phyloP scores from a whole-genome alignment of 37 sponge, comb jelly and placozoan genomes.

The Cladorhizidae sp. region DNA sequence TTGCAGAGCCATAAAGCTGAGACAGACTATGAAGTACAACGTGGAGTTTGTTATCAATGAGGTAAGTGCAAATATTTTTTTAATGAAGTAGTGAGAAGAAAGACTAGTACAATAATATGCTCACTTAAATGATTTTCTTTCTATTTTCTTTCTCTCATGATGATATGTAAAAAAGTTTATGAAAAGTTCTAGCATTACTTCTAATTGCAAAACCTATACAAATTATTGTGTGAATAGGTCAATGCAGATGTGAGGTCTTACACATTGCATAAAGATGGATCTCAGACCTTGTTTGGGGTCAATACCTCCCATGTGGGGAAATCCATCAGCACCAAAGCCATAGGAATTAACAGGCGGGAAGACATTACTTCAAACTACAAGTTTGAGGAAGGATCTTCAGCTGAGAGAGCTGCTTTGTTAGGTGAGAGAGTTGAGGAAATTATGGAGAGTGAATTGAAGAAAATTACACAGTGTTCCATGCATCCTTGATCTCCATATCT shows the following conservation, averaged over 20 bases:
- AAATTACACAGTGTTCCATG: too few species aligned
- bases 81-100: too few species aligned
- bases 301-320: conserved; percentile 68
- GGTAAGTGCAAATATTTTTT: too few species aligned
- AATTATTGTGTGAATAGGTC: conserved; percentile 25
- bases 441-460: too few species aligned
- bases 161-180: neutral
- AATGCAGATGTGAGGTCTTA: conserved; percentile 76
- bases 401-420: conserved; percentile 31
- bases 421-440: conserved; percentile 2
- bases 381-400: conserved; percentile 17
- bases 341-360: conserved; percentile 53
- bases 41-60: conserved; percentile 81
- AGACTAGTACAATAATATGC: too few species aligned
- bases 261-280: conserved; percentile 25
- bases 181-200: neutral
- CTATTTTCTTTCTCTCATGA: too few species aligned
- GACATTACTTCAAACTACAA: conserved; percentile 79
- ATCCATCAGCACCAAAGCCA: conserved; percentile 88
- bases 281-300: conserved; percentile 19
- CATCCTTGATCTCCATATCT: too few species aligned
- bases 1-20: conserved; percentile 66
- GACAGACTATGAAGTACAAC: conserved; percentile 71
- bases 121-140: too few species aligned
- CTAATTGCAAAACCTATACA: neutral